Evolutionary conservation across 64 coral and sea anemone species (phyloP).

Genomic region (Anthopleura sola): DNA sequence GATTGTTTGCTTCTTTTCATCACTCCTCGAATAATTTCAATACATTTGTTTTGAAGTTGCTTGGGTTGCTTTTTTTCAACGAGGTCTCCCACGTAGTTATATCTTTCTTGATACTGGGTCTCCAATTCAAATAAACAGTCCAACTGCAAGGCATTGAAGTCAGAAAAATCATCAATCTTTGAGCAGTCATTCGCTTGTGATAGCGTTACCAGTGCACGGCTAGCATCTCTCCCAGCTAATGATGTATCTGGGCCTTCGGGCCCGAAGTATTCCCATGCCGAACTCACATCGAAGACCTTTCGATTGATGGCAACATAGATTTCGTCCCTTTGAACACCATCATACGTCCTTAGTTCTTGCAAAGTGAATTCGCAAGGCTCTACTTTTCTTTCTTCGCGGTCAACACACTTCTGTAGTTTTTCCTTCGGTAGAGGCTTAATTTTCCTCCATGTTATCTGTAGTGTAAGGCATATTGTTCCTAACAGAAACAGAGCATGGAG

Average conservation of each 20-base stretch:
- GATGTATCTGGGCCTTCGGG: slow-evolving; percentile 47
- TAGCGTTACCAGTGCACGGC: slow-evolving; percentile 86
- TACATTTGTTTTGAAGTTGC: slow-evolving; percentile 61
- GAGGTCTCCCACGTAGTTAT: slow-evolving; percentile 69
- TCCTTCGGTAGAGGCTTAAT: background rate
- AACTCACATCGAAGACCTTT: slow-evolving; percentile 85
- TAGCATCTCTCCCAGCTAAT: slow-evolving; percentile 85
- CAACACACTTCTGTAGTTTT: background rate
- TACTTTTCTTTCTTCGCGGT: background rate
- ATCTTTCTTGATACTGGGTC: slow-evolving; percentile 78
- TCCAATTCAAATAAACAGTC: slow-evolving; percentile 84
- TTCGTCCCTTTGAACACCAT: slow-evolving; percentile 46
- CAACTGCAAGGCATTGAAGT: slow-evolving; percentile 77
- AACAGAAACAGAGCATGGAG: slow-evolving; percentile 33
- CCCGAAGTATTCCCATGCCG: slow-evolving; percentile 59
- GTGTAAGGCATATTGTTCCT: slow-evolving; percentile 27
- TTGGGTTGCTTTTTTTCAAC: slow-evolving; percentile 71
- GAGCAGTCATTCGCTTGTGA: slow-evolving; percentile 22
- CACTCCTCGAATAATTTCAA: slow-evolving; percentile 22
- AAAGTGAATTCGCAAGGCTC: slow-evolving; percentile 47
- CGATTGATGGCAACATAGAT: slow-evolving; percentile 96
- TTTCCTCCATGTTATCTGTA: slow-evolving; percentile 55
- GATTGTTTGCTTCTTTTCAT: background rate
- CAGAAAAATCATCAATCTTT: slow-evolving; percentile 73
- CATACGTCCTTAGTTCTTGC: slow-evolving; percentile 51